phyloP scores from a whole-genome alignment of 2,888 invertebrate genomes.

The Slavum lentiscoides region DNA sequence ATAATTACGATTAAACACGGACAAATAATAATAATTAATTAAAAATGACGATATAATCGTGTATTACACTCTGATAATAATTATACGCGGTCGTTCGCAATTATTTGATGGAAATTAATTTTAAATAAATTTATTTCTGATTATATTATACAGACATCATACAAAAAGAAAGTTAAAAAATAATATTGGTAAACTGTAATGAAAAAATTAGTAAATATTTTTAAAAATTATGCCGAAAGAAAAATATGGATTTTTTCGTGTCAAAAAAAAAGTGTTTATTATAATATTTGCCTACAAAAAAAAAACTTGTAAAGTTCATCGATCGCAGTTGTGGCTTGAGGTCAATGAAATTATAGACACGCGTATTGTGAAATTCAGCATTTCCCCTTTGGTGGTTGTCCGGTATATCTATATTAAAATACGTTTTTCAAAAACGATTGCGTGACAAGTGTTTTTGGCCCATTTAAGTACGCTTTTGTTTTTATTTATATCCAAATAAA shows the following conservation, averaged over 20 bases:
- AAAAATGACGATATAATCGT: too few species aligned
- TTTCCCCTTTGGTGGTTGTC: constrained; percentile 34
- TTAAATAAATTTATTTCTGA: too few species aligned
- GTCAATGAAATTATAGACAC: constrained; percentile 49
- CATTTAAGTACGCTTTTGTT: constrained; percentile 4
- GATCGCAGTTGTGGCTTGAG: constrained; percentile 28
- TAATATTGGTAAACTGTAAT: too few species aligned
- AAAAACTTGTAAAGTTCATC: constrained; percentile 39
- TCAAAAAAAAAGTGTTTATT: background rate
- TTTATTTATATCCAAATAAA: background rate
- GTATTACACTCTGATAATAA: too few species aligned
- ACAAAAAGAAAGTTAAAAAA: too few species aligned
- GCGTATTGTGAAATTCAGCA: constrained; percentile 20
- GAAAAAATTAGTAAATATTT: too few species aligned
- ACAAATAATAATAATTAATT: too few species aligned
- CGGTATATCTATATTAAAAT: constrained; percentile 1
- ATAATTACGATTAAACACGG: too few species aligned
- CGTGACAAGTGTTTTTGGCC: constrained; percentile 45
- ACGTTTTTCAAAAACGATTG: constrained; percentile 1
- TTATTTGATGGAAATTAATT: too few species aligned
- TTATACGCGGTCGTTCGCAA: too few species aligned
- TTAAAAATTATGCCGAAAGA: background rate
- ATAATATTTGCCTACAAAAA: constrained; percentile 11
- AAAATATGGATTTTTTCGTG: background rate
- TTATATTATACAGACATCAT: too few species aligned